phyloP scores from a whole-genome alignment of 2,113 vertebrate species.

The Eidolon helvum region DNA sequence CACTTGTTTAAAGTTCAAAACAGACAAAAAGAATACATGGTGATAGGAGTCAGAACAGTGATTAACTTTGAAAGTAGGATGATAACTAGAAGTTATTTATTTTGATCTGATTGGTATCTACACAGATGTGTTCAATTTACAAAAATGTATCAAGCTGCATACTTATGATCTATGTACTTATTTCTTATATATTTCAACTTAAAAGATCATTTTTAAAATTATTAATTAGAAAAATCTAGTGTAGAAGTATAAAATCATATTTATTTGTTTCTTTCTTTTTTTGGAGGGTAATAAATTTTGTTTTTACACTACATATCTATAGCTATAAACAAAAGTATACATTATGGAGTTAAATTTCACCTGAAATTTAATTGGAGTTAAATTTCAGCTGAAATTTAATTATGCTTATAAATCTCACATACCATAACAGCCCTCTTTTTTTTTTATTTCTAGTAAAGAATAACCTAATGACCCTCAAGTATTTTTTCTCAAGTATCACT shows the following conservation, averaged over 20 bases:
- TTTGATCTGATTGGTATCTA: background rate
- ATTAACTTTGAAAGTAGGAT: background rate
- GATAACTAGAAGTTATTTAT: background rate
- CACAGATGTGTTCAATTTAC: background rate
- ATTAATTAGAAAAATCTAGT: background rate
- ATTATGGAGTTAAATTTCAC: background rate
- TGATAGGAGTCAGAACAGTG: background rate
- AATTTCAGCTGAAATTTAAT: background rate
- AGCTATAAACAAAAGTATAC: background rate
- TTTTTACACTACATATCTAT: background rate
- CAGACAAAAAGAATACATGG: background rate
- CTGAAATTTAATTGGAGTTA: background rate
- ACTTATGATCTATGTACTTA: background rate
- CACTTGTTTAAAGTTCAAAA: background rate
- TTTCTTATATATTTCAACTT: background rate
- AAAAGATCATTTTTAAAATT: background rate
- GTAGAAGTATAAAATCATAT: background rate
- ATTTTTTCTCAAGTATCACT: background rate
- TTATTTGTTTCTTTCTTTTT: background rate
- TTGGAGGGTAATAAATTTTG: background rate
- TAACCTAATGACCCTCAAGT: background rate
- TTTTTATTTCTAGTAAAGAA: background rate
- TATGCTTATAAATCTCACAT: background rate
- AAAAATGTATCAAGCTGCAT: background rate
- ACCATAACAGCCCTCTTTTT: background rate